Percentiles rank a stretch among this genome's conserved stretches.
These are phyloP conservation scores for Melanostigma gelatinosum DNA, from an alignment of 2,113 vertebrate genomes.

Conservation along the genomic window DNA sequence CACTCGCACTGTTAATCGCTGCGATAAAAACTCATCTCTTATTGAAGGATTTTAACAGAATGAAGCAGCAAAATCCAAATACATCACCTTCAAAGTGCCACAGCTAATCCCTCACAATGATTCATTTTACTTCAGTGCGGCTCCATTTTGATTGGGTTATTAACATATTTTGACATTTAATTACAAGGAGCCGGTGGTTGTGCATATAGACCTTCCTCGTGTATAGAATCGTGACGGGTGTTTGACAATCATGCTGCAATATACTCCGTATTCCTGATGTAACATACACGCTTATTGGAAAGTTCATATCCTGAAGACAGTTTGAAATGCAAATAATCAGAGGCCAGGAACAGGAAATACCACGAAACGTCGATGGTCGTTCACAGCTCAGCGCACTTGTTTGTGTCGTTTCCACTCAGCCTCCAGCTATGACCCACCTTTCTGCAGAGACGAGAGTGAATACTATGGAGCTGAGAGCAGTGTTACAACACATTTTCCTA, in stretches of 20 bases:
- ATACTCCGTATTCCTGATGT: neutral
- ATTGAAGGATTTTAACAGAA: slow-evolving; percentile 30
- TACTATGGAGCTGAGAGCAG: slow-evolving; percentile 36
- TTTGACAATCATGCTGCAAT: neutral
- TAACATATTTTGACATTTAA: slow-evolving; percentile 18
- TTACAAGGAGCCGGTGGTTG: neutral
- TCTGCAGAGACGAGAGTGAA: slow-evolving; percentile 44
- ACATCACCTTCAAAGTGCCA: slow-evolving; percentile 8
- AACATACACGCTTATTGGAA: slow-evolving; percentile 18
- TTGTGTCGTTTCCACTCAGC: slow-evolving; percentile 54
- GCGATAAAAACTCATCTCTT: slow-evolving; percentile 21
- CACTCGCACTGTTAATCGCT: slow-evolving; percentile 21
- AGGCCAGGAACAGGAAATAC: slow-evolving; percentile 48
- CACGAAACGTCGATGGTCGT: slow-evolving; percentile 15
- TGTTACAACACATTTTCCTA: slow-evolving; percentile 14
- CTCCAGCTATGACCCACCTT: slow-evolving; percentile 52
- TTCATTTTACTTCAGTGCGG: neutral
- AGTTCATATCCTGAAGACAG: slow-evolving; percentile 8
- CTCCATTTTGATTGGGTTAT: slow-evolving; percentile 4
- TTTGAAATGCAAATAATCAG: slow-evolving; percentile 59
- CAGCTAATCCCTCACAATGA: neutral
- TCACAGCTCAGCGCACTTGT: slow-evolving; percentile 40
- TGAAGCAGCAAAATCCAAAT: slow-evolving; percentile 12
- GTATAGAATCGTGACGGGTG: neutral
- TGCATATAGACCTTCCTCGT: neutral